Conservation (phyloP, 2,888 invertebrate genomes). For the Nomada ruficornis region DNA sequence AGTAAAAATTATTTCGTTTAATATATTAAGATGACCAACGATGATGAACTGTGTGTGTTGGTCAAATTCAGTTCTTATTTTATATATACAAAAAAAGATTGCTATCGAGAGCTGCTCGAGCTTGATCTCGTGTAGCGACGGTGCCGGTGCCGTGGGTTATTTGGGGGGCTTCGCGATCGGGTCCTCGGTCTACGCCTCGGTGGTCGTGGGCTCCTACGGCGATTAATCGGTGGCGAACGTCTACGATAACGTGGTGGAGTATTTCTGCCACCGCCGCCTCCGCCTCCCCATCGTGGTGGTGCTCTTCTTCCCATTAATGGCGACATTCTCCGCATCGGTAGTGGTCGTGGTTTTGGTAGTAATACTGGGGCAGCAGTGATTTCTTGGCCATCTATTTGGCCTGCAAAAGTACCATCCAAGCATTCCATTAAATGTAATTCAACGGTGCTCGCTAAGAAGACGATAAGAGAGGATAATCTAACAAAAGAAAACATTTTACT, state of each 20-base stretch:
- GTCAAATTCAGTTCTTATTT: constrained; percentile 55
- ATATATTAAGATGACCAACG: constrained; percentile 53
- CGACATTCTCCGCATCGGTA: constrained; percentile 84
- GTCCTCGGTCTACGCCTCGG: constrained; percentile 87
- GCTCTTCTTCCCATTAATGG: constrained; percentile 85
- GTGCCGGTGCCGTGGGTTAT: constrained; percentile 86
- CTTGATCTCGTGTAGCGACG: constrained; percentile 90
- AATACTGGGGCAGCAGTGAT: constrained; percentile 97
- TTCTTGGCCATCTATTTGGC: constrained; percentile 98
- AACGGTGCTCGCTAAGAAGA: background rate
- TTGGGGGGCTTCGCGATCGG: constrained; percentile 85
- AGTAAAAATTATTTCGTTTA: constrained; percentile 56
- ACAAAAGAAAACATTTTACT: constrained; percentile 24
- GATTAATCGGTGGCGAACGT: constrained; percentile 84
- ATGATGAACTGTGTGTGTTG: constrained; percentile 24
- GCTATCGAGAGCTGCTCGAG: constrained; percentile 90
- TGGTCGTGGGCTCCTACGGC: constrained; percentile 86
- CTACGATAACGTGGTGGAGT: constrained; percentile 83
- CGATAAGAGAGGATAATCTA: background rate
- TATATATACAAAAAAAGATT: constrained; percentile 61
- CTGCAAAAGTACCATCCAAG: constrained; percentile 81
- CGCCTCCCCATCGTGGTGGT: constrained; percentile 85
- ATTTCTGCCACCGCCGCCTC: constrained; percentile 85
- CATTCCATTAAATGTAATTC: background rate
- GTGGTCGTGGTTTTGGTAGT: constrained; percentile 89